Evolutionary conservation across 2,113 vertebrate species (phyloP), one percentile per base, ranked within the genome.

Genomic region (Conger conger): DNA sequence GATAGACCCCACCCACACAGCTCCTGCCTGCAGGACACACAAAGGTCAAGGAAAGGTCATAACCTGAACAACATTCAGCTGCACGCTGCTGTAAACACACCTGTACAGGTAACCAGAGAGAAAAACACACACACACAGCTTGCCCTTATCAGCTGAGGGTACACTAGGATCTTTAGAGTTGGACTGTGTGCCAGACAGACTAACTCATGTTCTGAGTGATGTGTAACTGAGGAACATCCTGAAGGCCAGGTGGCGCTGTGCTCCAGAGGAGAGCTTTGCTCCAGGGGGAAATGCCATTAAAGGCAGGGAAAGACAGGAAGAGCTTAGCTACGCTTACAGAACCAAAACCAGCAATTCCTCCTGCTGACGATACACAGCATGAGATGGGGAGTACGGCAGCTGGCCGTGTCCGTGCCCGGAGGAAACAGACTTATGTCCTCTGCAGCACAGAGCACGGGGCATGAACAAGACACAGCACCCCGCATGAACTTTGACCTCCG

Each of bases 1-100:
- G 57, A 27, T 27, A 63, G 20, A 18, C 23, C 57, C 57, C n/a
- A n/a, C 45, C 45, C 45, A 50, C 45, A 13, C 45, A 50, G 45
- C 45, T 63, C 23, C 57, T 27, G 23, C 57, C 57, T 63, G 57
- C 20, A 63, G 23, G 57, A 63, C 88, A 93, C 90, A n/a, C 68
- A 73, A 30, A 33, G 68, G n/a, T 73, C 68, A 63, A 3, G 23
- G 57, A 27, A 76, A 27, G 73, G 35, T 76, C 6, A 27, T 76
- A n/a, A n/a, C n/a, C n/a, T n/a, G n/a, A n/a, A n/a, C n/a, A n/a
- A n/a, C n/a, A n/a, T n/a, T n/a, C n/a, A n/a, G n/a, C n/a, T n/a
- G n/a, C n/a, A n/a, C n/a, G n/a, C n/a, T n/a, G n/a, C n/a, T n/a
- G 68, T 9, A 23, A 76, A 9, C 2, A 9, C 40, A 6, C 40